Conservation (phyloP, 1,140 invertebrate genomes). For the Pachyrhynchus sulphureomaculatus region DNA sequence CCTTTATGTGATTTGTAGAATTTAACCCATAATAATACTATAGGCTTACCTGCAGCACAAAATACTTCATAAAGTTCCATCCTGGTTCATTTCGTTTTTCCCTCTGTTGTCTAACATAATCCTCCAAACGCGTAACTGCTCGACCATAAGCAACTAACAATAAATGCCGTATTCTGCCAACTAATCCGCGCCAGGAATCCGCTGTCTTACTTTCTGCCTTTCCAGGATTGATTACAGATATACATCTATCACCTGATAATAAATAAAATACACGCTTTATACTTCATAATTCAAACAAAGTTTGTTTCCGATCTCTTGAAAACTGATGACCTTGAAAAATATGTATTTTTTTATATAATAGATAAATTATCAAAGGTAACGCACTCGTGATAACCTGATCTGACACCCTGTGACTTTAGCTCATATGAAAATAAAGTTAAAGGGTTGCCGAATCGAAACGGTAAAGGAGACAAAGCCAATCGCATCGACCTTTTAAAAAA, state of each 20-base stretch:
- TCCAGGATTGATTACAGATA: constrained; percentile 87
- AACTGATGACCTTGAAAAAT: too few species aligned
- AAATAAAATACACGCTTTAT: background rate
- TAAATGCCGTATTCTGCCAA: constrained; percentile 79
- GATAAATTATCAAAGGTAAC: too few species aligned
- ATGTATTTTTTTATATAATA: too few species aligned
- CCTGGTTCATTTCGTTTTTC: constrained; percentile 86
- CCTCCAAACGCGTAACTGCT: constrained; percentile 83
- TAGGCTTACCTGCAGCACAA: constrained; percentile 77
- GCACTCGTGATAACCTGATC: too few species aligned
- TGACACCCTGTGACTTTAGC: too few species aligned
- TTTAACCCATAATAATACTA: background rate
- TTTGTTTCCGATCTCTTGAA: too few species aligned
- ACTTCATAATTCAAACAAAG: background rate
- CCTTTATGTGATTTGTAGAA: too few species aligned
- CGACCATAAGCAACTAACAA: constrained; percentile 86
- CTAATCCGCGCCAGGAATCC: constrained; percentile 85
- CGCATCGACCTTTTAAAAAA: too few species aligned
- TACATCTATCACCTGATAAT: constrained; percentile 69
- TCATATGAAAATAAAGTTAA: too few species aligned
- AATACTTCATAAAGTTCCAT: constrained; percentile 95
- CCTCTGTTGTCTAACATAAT: constrained; percentile 84
- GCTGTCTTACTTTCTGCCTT: constrained; percentile 84
- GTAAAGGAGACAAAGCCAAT: too few species aligned
- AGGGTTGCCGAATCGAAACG: too few species aligned